These are phyloP conservation scores for Aplochiton taeniatus DNA, from an alignment of 2,797 vertebrate genomes.

Conservation along the genomic window DNA sequence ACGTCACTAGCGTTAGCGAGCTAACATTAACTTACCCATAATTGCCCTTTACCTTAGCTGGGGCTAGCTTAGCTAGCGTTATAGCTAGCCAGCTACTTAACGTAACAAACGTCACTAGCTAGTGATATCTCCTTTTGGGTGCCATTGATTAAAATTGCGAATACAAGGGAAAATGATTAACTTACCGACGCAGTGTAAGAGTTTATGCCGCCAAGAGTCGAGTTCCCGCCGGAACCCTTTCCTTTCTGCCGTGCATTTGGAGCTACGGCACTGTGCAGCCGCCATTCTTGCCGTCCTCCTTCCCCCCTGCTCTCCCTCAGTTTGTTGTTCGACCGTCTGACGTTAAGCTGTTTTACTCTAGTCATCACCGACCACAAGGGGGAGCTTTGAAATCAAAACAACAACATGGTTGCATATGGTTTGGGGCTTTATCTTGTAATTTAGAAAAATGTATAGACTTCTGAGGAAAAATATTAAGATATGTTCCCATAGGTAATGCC, in stretches of 20 bases:
- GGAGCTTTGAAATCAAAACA: not conserved
- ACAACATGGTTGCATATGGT: no score
- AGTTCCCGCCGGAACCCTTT: slow-evolving; percentile 97
- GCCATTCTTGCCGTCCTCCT: slow-evolving; percentile 91
- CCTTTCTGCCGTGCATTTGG: slow-evolving; percentile 93
- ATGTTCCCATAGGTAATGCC: no score
- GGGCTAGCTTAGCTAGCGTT: slow-evolving; percentile 30
- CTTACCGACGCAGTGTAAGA: slow-evolving; percentile 97
- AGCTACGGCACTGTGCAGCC: slow-evolving; percentile 93
- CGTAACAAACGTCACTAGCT: slow-evolving; percentile 15
- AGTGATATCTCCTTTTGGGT: slow-evolving; percentile 23
- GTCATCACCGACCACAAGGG: not conserved
- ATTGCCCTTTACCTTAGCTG: not conserved
- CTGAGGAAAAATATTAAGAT: no score
- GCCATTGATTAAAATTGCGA: slow-evolving; percentile 28
- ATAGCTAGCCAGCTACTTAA: slow-evolving; percentile 12
- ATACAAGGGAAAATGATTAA: slow-evolving; percentile 20
- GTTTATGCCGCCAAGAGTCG: slow-evolving; percentile 94
- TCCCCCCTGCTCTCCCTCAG: slow-evolving; percentile 72
- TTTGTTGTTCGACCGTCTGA: slow-evolving; percentile 83
- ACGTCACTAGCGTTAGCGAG: not conserved
- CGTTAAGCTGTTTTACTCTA: slow-evolving; percentile 73
- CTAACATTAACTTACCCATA: slow-evolving; percentile 32
- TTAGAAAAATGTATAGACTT: no score
- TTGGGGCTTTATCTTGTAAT: no score